Percentiles rank a stretch among this genome's conserved stretches.
Evolutionary conservation across 2,113 vertebrate species (phyloP).

Genomic region (Phylloscopus trochilus): DNA sequence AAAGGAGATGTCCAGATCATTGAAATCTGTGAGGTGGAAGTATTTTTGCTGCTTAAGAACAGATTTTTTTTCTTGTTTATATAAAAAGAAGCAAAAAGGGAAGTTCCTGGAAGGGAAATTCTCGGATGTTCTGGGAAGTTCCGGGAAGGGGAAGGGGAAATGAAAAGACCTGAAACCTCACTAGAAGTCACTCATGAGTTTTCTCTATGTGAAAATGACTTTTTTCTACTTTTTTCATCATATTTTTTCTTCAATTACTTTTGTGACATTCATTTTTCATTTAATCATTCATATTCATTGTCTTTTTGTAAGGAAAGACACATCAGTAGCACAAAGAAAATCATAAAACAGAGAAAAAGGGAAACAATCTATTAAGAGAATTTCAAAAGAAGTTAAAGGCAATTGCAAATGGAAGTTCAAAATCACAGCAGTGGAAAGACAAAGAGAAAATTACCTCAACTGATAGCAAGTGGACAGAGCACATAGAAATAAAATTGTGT

Average conservation of each 20-base stretch:
- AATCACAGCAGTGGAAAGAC: not conserved
- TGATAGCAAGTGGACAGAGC: not conserved
- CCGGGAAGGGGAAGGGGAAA: not conserved
- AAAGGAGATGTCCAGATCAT: not conserved
- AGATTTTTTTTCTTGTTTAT: not conserved
- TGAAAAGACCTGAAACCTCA: not conserved
- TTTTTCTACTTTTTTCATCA: not conserved
- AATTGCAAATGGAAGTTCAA: not conserved
- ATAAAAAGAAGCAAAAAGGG: not conserved
- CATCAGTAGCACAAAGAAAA: not conserved
- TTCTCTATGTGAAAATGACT: not conserved
- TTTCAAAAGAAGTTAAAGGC: not conserved
- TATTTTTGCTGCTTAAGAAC: not conserved
- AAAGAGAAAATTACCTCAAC: not conserved
- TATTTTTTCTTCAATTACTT: not conserved
- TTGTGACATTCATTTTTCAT: not conserved
- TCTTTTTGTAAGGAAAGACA: not conserved
- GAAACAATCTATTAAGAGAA: not conserved
- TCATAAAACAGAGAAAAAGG: not conserved
- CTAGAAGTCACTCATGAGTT: not conserved
- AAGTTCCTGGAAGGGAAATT: not conserved
- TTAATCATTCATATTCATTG: not conserved
- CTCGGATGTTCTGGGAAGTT: not conserved
- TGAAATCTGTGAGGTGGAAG: not conserved
- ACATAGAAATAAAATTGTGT: not conserved